Percentiles rank a stretch among this genome's conserved stretches.
These are phyloP conservation scores for Platycnemis pennipes DNA, from an alignment of 2,888 invertebrate species.

Conservation along the genomic window DNA sequence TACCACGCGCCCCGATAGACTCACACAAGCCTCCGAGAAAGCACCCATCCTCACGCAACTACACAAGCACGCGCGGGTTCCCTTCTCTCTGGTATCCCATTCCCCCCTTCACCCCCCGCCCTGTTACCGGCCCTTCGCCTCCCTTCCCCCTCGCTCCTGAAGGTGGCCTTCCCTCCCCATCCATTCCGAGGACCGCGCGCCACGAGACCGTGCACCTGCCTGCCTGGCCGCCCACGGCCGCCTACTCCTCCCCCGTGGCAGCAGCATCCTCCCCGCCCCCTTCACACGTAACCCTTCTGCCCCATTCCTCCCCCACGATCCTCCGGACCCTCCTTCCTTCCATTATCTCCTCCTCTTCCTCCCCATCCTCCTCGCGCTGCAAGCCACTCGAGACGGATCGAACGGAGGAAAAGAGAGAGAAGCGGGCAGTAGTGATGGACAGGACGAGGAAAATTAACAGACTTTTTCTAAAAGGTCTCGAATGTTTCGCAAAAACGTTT, in stretches of 20 bases:
- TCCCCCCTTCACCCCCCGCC: neutral
- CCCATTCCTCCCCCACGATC: neutral
- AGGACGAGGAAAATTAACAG: too few species aligned
- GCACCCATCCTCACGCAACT: neutral
- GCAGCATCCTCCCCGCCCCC: neutral
- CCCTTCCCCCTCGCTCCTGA: neutral
- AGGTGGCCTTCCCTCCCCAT: slow-evolving; percentile 18
- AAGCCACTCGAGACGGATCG: slow-evolving; percentile 28
- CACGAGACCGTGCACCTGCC: slow-evolving; percentile 65
- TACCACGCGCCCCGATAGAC: slow-evolving; percentile 48
- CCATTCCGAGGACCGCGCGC: slow-evolving; percentile 47
- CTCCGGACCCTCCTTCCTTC: neutral
- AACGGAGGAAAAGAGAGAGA: neutral
- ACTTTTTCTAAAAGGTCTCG: too few species aligned
- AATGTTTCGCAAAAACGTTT: too few species aligned
- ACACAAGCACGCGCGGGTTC: slow-evolving; percentile 1
- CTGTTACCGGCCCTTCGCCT: neutral
- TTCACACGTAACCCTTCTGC: neutral
- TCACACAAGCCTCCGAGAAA: neutral
- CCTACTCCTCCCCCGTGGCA: slow-evolving; percentile 24
- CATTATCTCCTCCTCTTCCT: slow-evolving; percentile 13
- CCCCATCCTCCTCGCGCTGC: neutral
- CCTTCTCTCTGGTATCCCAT: neutral
- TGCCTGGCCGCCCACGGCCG: slow-evolving; percentile 49
- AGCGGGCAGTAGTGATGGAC: too few species aligned